Evolutionary conservation across 2,797 vertebrate species (phyloP).

Genomic region (Falco concolor): DNA sequence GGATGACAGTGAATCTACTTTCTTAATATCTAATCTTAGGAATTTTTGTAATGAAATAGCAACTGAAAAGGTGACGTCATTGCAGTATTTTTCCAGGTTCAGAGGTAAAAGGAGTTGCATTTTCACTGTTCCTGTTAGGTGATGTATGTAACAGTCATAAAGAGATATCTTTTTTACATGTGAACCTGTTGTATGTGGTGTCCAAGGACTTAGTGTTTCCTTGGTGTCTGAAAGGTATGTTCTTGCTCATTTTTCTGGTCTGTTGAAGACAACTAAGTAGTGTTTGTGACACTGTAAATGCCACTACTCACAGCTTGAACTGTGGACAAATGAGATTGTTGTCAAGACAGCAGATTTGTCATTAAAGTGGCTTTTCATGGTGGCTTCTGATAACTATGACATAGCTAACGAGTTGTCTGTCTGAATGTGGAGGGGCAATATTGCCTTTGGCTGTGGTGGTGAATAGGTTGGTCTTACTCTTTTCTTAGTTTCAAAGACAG

Average conservation of each 20-base stretch:
- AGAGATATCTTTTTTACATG: not conserved
- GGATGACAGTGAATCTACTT: not conserved
- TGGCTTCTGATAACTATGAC: not conserved
- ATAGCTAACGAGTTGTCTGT: not conserved
- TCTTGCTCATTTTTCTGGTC: not conserved
- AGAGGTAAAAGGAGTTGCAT: not conserved
- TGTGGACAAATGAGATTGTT: not conserved
- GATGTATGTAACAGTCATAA: not conserved
- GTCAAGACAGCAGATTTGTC: not conserved
- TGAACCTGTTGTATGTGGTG: not conserved
- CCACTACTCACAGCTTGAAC: not conserved
- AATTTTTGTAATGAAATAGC: not conserved
- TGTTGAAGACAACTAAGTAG: not conserved
- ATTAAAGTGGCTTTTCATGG: not conserved
- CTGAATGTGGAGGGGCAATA: not conserved
- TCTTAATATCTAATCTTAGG: not conserved
- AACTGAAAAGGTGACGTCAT: conserved; percentile 1
- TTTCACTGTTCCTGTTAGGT: not conserved
- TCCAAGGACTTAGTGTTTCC: not conserved
- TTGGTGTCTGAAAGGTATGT: not conserved
- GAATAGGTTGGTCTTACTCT: not conserved
- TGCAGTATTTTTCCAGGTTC: not conserved
- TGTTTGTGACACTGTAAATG: not conserved
- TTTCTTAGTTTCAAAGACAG: not conserved
- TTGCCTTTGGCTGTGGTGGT: not conserved